Percentiles rank a stretch among this genome's conserved stretches.
Evolutionary conservation across 2,888 invertebrate species (phyloP).

Genomic region (Acronicta aceris): DNA sequence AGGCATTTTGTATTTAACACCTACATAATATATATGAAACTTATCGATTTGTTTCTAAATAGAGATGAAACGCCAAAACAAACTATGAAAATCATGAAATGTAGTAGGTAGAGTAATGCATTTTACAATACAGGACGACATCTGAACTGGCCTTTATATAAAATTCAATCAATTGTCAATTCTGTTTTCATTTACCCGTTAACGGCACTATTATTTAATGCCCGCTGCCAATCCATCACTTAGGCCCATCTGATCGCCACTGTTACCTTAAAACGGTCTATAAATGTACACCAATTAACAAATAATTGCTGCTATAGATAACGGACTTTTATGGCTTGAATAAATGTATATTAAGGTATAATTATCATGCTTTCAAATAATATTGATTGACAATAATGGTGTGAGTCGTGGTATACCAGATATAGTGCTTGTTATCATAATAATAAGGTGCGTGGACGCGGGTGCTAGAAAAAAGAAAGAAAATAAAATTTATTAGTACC

Average conservation of each 20-base stretch:
- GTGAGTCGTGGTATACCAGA: background rate
- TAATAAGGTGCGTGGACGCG: too few species aligned
- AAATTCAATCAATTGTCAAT: conserved; percentile 12
- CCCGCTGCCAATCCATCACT: conserved; percentile 41
- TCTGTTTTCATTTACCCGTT: background rate
- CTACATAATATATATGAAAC: too few species aligned
- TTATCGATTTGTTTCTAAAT: too few species aligned
- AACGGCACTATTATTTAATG: background rate
- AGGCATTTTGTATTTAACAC: too few species aligned
- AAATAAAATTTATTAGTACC: too few species aligned
- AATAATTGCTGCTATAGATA: conserved; percentile 68
- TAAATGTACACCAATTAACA: conserved; percentile 75
- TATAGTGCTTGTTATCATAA: too few species aligned
- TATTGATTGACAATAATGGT: conserved; percentile 22
- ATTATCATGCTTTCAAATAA: conserved; percentile 13
- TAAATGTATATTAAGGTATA: conserved; percentile 18
- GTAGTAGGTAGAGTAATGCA: too few species aligned
- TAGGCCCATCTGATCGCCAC: conserved; percentile 12
- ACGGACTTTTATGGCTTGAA: conserved; percentile 37
- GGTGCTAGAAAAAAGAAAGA: too few species aligned
- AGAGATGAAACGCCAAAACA: too few species aligned
- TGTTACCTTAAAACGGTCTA: conserved; percentile 69
- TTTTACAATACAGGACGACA: background rate
- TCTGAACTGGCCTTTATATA: background rate
- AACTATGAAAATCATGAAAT: too few species aligned